Evolutionary conservation across 2,888 invertebrate genomes (phyloP), one percentile per base, ranked within the genome.

Genomic region (Thereva nobilitata): DNA sequence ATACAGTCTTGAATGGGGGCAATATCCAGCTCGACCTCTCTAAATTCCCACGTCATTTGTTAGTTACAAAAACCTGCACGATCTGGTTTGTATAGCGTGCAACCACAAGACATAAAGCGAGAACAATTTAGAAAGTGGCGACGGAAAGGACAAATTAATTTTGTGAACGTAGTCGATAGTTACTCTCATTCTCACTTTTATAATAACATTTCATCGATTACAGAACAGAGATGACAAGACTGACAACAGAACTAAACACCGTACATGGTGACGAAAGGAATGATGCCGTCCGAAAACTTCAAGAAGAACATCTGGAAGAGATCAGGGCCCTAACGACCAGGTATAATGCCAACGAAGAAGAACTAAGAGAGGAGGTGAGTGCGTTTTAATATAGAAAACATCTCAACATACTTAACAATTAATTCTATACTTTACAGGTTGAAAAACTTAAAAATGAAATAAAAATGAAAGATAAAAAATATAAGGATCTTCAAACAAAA

Each of bases 401-500:
- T 41, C 40, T 53, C 52, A 52, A 10, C 8, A 55, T 54, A 49
- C 49, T 42, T 47, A 44, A 7, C 35, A 55, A 4, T 57, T 54
- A 37, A 45, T 23, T 64, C 4, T 40, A 23, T 9, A 7, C n/a
- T 49, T 77, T 75, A 0, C 78, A 91, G 90, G 86, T 90, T 71
- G 84, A 86, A 65, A 84, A 84, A 70, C 78, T 91, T 5, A 88
- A 89, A 79, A 84, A 86, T 70, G 83, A 84, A n/a, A 76, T 91
- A 40, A 82, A 85, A 1, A 85, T 84, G 53, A 90, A 89, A 74
- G 89, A 91, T 69, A 80, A 84, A 0, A 87, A 87, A 64, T 79
- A 89, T 54, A 82, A 86, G 0, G 84, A 84, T 55, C 84, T 86
- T 0, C 85, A 86, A 76, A 85, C 87, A 67, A 86, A 86, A 70